Base-by-base conservation (phyloP, 2,888 invertebrate genomes). In the Amblyjoppa fuscipennis region DNA sequence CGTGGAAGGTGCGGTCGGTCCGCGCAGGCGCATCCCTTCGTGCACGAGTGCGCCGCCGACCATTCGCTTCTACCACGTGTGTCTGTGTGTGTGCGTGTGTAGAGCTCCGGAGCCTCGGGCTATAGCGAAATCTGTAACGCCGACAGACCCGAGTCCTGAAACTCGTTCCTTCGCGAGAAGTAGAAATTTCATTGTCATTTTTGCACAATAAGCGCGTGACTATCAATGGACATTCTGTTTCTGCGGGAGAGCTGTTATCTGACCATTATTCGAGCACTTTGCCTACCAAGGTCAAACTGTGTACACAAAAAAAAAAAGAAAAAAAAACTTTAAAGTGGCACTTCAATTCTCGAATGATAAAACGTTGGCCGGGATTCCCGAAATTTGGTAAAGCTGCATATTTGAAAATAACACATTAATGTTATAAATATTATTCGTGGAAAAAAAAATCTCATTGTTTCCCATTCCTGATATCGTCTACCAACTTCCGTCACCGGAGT, bases 21-120 rank as follows among this genome's bases (percentile, higher is more conserved):
- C n/a, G 74, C 87, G 87, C 87, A 84, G 68, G 81, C 87, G 81
- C 73, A 25, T 69, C 28, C 41, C 34, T 31, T 6, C 34, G 16
- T 31, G 16, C 31, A 31, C 64, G 64, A 31, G 64, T 64, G 31
- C 31, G 16, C n/a, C 31, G 16, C n/a, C 64, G 34, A n/a, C 64
- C 31, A 13, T 31, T 64, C 20, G 25, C 20, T 45, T 11, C 25
- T 38, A 16, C 16, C 64, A 16, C 16, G 7, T n/a, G 34, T 34
- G 16, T 34, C 1, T 13, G 28, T 61, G 6, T 61, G 13, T 61
- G 41, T 28, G 20, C 31, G 6, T 61, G 13, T 61, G 41, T 28
- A 9, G n/a, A 61, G 61, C 13, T 28, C 61, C 61, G 61, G 13
- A 61, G 61, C 31, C 13, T 13, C 31, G 61, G 25, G n/a, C 61